Conservation (phyloP, 2,113 vertebrate species). For the Rafetus swinhoei region DNA sequence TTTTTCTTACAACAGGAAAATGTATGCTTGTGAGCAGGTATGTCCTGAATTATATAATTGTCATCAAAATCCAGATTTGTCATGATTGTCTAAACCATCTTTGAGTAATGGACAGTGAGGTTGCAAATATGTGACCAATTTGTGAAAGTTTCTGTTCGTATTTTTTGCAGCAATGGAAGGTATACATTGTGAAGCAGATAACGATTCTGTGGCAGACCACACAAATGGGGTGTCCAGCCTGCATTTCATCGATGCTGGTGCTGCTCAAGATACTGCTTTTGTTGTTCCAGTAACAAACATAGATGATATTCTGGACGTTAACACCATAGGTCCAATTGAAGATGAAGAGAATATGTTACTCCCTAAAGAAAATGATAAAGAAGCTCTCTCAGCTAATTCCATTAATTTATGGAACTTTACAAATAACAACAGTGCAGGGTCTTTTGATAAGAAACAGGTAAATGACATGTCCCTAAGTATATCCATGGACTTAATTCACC, state of each 20-base stretch:
- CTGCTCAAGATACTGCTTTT: constrained; percentile 69
- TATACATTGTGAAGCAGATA: constrained; percentile 27
- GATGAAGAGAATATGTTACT: constrained; percentile 36
- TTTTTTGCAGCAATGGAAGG: constrained; percentile 74
- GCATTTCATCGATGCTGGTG: not conserved
- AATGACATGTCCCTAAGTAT: not conserved
- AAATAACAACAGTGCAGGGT: constrained; percentile 84
- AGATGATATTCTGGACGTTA: constrained; percentile 83
- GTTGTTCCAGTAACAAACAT: constrained; percentile 93
- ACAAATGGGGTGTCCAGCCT: not conserved
- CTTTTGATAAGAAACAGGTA: constrained; percentile 36
- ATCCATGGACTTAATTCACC: constrained; percentile 12
- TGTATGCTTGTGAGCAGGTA: not conserved
- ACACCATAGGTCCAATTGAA: constrained; percentile 22
- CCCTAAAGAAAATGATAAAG: constrained; percentile 10
- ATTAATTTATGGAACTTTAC: constrained; percentile 44
- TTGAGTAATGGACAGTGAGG: not conserved
- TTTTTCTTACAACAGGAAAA: not conserved
- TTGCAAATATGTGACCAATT: accelerated
- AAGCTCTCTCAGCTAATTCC: constrained; percentile 10
- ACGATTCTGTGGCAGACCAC: constrained; percentile 57
- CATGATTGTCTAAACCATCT: not conserved
- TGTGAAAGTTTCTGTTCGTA: not conserved
- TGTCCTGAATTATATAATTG: not conserved
- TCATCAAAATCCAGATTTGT: not conserved